Base-by-base conservation (phyloP, 2,113 vertebrate species). In the Mesocricetus auratus region DNA sequence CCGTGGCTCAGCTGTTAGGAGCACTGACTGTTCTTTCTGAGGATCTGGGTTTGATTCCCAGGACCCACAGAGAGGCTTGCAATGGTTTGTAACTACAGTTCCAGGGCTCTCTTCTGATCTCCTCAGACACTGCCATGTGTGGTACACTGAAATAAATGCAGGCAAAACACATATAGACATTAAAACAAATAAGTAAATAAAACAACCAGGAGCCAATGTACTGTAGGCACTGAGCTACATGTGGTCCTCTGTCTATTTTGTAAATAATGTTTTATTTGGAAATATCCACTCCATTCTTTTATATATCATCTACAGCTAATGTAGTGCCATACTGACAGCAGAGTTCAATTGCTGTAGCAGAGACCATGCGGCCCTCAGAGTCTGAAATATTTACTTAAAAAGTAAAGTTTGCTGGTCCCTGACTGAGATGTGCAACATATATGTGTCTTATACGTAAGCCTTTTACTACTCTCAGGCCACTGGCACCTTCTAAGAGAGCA, bases 261-360 rank as follows among this genome's bases (percentile, higher is more conserved):
- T 77, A 21, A 92, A 73, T 71, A n/a, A 31, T 53, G 33, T n/a
- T 92, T 90, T 77, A 89, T 82, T 58, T 86, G 87, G 68, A 94
- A 90, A 87, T 29, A 78, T 68, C 19, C 36, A 89, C 15, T 73
- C 13, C 24, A 26, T 86, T 85, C 73, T 89, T 78, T 68, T 31
- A 66, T 22, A 5, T 60, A 58, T 9, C 56, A 16, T 68, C 75
- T 68, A 29, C 5, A 19, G 15, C 50, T 39, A 22, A 47, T 31
- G 87, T 64, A 45, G 31, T 31, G 22, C 62, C 91, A 10, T n/a
- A 45, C 0, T 83, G 85, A 62, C 9, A 75, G 42, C 12, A 88
- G n/a, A 74, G 13, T 0, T 50, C n/a, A 86, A 5, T 15, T 86
- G 7, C 7, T 77, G 21, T 77, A 11, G 87, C 12, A 58, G 45